Evolutionary conservation across 1,140 invertebrate genomes (phyloP).

Genomic region (Drosophila takahashii): DNA sequence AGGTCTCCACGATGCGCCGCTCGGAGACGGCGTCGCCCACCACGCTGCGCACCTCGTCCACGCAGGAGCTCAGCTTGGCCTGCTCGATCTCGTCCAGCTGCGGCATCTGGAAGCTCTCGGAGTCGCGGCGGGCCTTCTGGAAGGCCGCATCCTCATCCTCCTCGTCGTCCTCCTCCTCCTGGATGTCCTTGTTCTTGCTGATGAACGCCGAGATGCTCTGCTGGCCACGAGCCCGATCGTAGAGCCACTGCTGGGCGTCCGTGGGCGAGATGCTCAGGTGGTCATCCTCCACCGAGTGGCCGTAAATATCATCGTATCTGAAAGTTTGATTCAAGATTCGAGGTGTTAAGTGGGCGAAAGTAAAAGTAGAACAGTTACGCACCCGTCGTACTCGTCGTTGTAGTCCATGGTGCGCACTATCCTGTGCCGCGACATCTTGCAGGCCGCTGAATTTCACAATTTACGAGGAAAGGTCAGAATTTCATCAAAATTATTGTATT

Average conservation of each 20-base stretch:
- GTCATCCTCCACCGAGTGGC: conserved; percentile 92
- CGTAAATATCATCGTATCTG: conserved; percentile 96
- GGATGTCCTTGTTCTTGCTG: conserved; percentile 89
- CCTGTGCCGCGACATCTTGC: conserved; percentile 91
- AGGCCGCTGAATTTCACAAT: conserved; percentile 60
- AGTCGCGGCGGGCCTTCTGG: conserved; percentile 73
- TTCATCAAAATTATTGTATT: conserved; percentile 43
- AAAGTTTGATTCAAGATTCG: too few species aligned
- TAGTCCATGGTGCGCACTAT: conserved; percentile 91
- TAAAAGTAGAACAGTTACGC: too few species aligned
- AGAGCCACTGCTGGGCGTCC: conserved; percentile 94
- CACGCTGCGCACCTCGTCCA: conserved; percentile 92
- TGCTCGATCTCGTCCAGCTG: conserved; percentile 88
- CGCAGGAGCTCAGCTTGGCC: conserved; percentile 91
- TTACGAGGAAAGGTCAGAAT: conserved; percentile 35
- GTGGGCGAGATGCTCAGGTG: conserved; percentile 92
- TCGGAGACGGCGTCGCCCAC: conserved; percentile 92
- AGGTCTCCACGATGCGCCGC: conserved; percentile 88
- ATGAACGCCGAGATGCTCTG: conserved; percentile 91
- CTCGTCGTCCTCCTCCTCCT: conserved; percentile 89
- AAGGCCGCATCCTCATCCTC: conserved; percentile 75
- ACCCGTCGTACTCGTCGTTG: conserved; percentile 94
- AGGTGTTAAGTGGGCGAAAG: too few species aligned
- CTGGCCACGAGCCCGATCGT: conserved; percentile 89
- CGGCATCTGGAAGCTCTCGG: conserved; percentile 85